Conservation (phyloP, 2,888 invertebrate species). For the Syrista parreyssii region DNA sequence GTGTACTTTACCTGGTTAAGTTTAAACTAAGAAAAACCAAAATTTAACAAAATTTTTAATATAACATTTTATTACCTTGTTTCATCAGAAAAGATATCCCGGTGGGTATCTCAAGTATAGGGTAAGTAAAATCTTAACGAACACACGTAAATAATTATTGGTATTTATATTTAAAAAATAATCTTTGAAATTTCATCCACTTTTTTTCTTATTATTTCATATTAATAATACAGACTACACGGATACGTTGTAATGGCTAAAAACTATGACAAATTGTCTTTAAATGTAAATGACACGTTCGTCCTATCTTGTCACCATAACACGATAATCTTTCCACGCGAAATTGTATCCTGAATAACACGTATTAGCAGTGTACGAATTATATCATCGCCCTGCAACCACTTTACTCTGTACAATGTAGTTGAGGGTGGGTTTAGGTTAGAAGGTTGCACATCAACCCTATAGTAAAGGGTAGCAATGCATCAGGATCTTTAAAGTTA, state of each 20-base stretch:
- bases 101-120: neutral
- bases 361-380: neutral
- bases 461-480: neutral
- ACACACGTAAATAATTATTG: neutral
- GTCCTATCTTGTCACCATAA: neutral
- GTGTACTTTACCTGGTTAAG: neutral
- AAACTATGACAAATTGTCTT: neutral
- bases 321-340: neutral
- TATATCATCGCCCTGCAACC: neutral
- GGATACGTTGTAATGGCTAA: neutral
- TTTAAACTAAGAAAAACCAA: neutral
- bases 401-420: neutral
- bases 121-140: neutral
- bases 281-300: neutral
- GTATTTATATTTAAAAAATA: constrained; percentile 19
- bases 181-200: constrained; percentile 17
- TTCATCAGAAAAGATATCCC: neutral
- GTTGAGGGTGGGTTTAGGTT: neutral
- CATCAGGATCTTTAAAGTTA: neutral
- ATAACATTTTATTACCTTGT: neutral
- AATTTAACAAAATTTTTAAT: neutral
- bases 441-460: neutral
- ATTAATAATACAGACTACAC: neutral
- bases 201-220: neutral
- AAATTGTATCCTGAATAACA: neutral